phyloP scores from a whole-genome alignment of 2,113 vertebrate genomes.

The Ctenomys sociabilis region DNA sequence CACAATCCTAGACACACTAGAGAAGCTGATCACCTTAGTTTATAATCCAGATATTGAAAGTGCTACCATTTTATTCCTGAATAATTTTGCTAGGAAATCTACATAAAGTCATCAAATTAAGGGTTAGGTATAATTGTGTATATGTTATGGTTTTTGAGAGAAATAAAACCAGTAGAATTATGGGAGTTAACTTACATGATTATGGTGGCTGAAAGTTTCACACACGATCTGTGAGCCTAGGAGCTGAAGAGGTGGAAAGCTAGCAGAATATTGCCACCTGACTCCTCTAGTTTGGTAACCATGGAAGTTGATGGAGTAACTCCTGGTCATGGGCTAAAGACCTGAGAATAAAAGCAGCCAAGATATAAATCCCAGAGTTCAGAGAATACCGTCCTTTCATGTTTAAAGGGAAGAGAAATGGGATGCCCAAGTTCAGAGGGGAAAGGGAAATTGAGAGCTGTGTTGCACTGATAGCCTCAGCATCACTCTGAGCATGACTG shows the following conservation, averaged over 20 bases:
- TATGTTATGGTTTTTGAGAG: not conserved
- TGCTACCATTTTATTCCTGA: not conserved
- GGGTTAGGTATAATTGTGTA: not conserved
- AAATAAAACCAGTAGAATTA: not conserved
- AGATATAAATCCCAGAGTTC: not conserved
- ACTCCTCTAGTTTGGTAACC: not conserved
- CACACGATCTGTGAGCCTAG: not conserved
- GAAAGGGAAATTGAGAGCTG: not conserved
- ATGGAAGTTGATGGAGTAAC: not conserved
- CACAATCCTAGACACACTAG: accelerated
- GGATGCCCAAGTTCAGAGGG: not conserved
- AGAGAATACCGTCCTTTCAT: not conserved
- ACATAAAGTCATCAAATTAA: not conserved
- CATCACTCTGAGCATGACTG: not conserved
- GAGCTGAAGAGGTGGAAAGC: not conserved
- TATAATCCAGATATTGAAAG: not conserved
- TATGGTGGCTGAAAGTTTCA: not conserved
- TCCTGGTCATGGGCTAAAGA: not conserved
- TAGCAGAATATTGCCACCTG: not conserved
- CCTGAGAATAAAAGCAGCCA: not conserved
- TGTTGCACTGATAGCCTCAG: not conserved
- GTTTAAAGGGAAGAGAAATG: not conserved
- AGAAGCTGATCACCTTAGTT: not conserved
- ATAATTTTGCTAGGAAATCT: conserved; percentile 12
- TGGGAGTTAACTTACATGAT: not conserved